These are phyloP conservation scores for Acanthopagrus latus DNA, from an alignment of 2,797 vertebrate species.

Conservation along the genomic window DNA sequence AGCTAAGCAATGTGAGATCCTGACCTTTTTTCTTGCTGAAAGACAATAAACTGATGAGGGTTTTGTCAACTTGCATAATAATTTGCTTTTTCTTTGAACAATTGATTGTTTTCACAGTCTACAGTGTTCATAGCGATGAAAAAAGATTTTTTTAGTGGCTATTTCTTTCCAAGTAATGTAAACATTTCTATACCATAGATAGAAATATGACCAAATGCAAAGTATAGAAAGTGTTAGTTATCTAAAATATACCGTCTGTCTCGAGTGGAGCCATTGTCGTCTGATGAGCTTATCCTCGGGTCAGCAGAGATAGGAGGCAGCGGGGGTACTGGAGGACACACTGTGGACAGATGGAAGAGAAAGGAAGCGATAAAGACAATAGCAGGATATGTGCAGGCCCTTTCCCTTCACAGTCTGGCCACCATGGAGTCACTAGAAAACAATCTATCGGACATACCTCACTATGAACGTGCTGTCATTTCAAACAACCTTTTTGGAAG, in stretches of 20 bases:
- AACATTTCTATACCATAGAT: neutral
- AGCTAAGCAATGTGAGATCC: constrained; percentile 84
- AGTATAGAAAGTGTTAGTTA: constrained; percentile 20
- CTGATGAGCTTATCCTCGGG: constrained; percentile 61
- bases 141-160: neutral
- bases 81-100: constrained; percentile 12
- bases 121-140: neutral
- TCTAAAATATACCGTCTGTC: constrained; percentile 46
- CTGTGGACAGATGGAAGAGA: constrained; percentile 78
- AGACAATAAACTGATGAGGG: constrained; percentile 86
- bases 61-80: constrained; percentile 77
- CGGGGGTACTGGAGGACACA: constrained; percentile 66
- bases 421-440: constrained; percentile 64
- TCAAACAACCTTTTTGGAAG: constrained; percentile 33
- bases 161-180: neutral
- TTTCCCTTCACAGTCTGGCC: constrained; percentile 58
- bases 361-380: constrained; percentile 79
- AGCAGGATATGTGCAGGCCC: constrained; percentile 72
- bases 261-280: constrained; percentile 50
- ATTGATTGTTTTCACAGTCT: neutral
- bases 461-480: constrained; percentile 36
- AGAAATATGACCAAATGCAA: constrained; percentile 4
- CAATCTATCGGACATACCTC: constrained; percentile 45
- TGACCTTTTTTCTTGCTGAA: constrained; percentile 83
- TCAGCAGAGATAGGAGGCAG: constrained; percentile 58